Evolutionary conservation across 2,797 vertebrate genomes (phyloP).

Genomic region (Rhinichthys osculus): DNA sequence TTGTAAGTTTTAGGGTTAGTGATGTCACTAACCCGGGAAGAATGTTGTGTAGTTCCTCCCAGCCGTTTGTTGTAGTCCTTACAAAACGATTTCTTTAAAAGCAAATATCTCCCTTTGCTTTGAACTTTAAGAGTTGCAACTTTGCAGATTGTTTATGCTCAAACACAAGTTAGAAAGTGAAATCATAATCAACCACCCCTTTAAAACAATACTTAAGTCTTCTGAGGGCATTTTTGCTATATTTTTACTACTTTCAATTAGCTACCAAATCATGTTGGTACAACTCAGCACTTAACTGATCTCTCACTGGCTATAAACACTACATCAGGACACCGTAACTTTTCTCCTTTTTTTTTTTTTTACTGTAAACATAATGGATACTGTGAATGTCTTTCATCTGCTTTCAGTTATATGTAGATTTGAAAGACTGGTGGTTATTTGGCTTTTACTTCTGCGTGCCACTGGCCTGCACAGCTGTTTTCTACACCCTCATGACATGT

Average conservation of each 20-base stretch:
- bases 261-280: neutral
- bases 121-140: no score
- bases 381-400: neutral
- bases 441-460: constrained; percentile 97
- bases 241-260: neutral
- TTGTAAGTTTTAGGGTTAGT: no score
- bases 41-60: no score
- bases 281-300: neutral
- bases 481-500: constrained; percentile 95
- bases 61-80: no score
- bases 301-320: neutral
- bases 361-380: neutral
- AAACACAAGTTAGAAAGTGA: no score
- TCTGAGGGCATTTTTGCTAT: neutral
- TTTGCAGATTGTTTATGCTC: no score
- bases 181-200: no score
- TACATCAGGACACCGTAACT: neutral
- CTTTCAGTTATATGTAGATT: constrained; percentile 84
- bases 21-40: no score
- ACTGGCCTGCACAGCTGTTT: constrained; percentile 88
- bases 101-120: no score
- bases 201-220: neutral
- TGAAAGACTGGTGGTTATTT: constrained; percentile 98
- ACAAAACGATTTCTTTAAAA: no score
- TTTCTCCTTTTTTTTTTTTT: neutral